Percentiles rank a stretch among this genome's conserved stretches.
Conservation (phyloP, 2,797 vertebrate genomes). For the Cynopterus sphinx region DNA sequence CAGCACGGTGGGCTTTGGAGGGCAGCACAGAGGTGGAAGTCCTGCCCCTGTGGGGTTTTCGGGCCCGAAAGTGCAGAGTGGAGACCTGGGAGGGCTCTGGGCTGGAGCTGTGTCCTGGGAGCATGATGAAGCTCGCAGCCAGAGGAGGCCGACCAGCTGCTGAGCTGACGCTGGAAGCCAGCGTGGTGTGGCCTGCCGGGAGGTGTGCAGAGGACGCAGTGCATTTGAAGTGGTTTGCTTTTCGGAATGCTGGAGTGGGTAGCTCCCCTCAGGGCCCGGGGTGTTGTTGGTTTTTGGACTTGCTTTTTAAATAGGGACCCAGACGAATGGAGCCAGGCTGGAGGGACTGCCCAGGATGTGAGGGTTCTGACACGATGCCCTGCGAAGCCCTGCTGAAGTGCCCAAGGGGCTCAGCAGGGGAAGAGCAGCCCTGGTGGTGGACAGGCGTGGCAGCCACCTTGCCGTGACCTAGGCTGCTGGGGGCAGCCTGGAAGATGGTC, state of each 20-base stretch:
- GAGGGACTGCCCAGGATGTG: neutral
- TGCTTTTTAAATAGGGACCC: neutral
- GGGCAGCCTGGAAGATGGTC: neutral
- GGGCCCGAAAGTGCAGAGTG: neutral
- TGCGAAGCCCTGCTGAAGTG: neutral
- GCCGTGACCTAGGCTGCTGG: no score
- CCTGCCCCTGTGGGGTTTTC: neutral
- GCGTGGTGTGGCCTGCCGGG: neutral
- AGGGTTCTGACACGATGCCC: neutral
- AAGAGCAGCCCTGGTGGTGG: neutral
- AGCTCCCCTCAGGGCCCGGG: neutral
- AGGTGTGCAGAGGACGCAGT: neutral
- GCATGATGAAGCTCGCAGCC: fast-evolving
- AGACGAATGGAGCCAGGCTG: neutral
- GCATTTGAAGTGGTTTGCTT: neutral
- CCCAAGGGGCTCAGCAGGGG: no score
- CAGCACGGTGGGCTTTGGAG: neutral
- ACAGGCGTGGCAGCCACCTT: neutral
- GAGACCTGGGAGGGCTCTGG: neutral
- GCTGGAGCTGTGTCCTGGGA: neutral
- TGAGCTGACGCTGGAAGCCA: neutral
- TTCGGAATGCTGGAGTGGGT: neutral
- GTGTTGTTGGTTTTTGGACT: neutral
- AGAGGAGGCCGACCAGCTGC: neutral
- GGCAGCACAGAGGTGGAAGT: neutral